phyloP scores from a whole-genome alignment of 2,888 invertebrate species.

The Cheilosia scutellata region DNA sequence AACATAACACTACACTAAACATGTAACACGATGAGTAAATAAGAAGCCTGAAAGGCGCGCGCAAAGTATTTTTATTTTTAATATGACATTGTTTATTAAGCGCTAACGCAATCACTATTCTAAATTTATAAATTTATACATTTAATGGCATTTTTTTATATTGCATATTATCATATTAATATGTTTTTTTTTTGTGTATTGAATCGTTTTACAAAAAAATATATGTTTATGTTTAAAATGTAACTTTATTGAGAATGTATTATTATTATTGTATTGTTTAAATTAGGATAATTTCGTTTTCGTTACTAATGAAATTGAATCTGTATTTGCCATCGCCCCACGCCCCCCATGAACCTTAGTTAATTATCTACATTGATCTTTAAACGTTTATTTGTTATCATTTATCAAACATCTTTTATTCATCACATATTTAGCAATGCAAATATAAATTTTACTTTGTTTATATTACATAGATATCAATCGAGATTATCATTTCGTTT shows the following conservation, averaged over 20 bases:
- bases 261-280: constrained; percentile 56
- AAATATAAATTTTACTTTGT: constrained; percentile 38
- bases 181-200: constrained; percentile 18
- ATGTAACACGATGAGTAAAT: constrained; percentile 52
- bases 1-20: constrained; percentile 56
- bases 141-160: constrained; percentile 54
- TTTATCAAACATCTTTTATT: constrained; percentile 40
- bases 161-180: constrained; percentile 36
- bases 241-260: constrained; percentile 41
- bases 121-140: constrained; percentile 64
- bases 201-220: constrained; percentile 28
- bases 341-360: constrained; percentile 56
- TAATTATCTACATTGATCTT: constrained; percentile 55
- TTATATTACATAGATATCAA: constrained; percentile 43
- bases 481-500: constrained; percentile 65
- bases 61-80: constrained; percentile 75
- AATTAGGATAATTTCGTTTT: constrained; percentile 68
- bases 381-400: constrained; percentile 39
- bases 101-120: constrained; percentile 70
- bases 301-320: constrained; percentile 58
- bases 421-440: constrained; percentile 65
- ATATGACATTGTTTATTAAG: constrained; percentile 67
- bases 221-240: constrained; percentile 30
- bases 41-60: constrained; percentile 71
- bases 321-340: constrained; percentile 63